phyloP scores from a whole-genome alignment of 2,888 invertebrate genomes.

The Alviniconcha strummeri region DNA sequence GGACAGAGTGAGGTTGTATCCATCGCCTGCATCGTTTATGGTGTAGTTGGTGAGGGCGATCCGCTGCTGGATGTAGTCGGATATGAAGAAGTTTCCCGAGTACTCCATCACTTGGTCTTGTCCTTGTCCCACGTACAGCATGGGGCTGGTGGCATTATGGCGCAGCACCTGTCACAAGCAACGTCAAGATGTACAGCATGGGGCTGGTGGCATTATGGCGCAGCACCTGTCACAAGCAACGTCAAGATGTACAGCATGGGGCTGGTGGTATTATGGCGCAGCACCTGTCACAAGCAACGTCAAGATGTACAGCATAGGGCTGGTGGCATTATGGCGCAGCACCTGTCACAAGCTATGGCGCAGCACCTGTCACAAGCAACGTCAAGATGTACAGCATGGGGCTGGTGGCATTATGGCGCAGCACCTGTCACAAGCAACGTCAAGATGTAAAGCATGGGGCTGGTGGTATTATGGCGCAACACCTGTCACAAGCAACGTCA shows the following conservation, averaged over 20 bases:
- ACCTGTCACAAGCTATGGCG: constrained; percentile 34
- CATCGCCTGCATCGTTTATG: background rate
- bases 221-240: constrained; percentile 35
- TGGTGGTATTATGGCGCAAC: background rate
- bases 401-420: background rate
- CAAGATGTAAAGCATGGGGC: background rate
- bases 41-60: background rate
- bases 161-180: constrained; percentile 45
- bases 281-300: background rate
- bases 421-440: constrained; percentile 34
- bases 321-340: constrained; percentile 26
- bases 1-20: constrained; percentile 1
- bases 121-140: constrained; percentile 59
- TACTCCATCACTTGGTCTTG: constrained; percentile 47
- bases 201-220: background rate
- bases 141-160: constrained; percentile 47
- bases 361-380: constrained; percentile 44
- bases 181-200: background rate
- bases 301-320: too few species aligned
- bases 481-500: background rate
- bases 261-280: background rate
- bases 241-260: background rate
- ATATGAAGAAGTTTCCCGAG: constrained; percentile 56
- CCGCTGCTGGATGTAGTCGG: background rate
- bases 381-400: constrained; percentile 51